Evolutionary conservation across 2,797 vertebrate species (phyloP).

Genomic region (Psittacula echo): DNA sequence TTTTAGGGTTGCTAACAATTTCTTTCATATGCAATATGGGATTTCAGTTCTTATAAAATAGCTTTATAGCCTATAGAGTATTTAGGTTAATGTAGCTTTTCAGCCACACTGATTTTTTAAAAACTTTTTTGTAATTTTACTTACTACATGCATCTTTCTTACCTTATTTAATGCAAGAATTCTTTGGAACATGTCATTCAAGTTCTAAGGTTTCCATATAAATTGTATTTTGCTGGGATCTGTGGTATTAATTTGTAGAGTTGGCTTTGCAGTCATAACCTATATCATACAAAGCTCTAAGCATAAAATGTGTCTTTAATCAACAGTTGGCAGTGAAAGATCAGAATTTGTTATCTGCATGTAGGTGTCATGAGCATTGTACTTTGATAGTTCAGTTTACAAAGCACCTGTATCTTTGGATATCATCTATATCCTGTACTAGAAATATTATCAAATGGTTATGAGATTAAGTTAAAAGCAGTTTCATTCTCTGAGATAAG

Average conservation of each 20-base stretch:
- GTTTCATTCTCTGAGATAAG: not conserved
- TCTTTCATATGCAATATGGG: not conserved
- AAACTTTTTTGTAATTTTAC: not conserved
- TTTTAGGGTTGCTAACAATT: not conserved
- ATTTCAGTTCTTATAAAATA: slow-evolving; percentile 1
- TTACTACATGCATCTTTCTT: not conserved
- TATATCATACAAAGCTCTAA: not conserved
- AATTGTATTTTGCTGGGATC: not conserved
- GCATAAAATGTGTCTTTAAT: not conserved
- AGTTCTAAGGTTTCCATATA: not conserved
- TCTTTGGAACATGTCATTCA: not conserved
- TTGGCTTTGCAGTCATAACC: not conserved
- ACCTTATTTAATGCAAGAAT: not conserved
- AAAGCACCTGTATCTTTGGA: not conserved
- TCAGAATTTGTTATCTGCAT: not conserved
- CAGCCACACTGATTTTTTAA: not conserved
- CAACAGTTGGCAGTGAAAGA: not conserved
- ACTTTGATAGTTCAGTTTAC: not conserved
- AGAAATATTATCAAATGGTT: not conserved
- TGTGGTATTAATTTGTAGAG: not conserved
- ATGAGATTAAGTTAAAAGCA: not conserved
- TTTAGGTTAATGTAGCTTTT: not conserved
- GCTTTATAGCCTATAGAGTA: not conserved
- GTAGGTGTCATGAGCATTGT: not conserved
- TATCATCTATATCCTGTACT: not conserved